These are phyloP conservation scores for Drosophila villosipedis DNA, from an alignment of 2,888 invertebrate species.

Conservation along the genomic window DNA sequence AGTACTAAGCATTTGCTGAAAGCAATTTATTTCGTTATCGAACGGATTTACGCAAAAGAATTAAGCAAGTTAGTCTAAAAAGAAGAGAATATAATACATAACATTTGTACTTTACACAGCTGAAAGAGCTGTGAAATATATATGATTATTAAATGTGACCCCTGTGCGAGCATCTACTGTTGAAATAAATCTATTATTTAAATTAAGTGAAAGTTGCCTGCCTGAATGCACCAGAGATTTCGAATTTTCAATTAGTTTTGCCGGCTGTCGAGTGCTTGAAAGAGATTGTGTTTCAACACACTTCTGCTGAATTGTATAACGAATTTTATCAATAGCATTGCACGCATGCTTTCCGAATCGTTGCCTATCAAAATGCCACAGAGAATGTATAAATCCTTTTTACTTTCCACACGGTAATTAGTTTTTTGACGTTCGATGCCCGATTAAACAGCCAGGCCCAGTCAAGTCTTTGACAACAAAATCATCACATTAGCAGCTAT, in stretches of 20 bases:
- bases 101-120: slow-evolving; percentile 1
- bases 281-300: slow-evolving; percentile 10
- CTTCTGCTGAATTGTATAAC: slow-evolving; percentile 38
- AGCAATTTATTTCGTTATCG: slow-evolving; percentile 81
- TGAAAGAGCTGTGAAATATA: slow-evolving; percentile 3
- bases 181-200: slow-evolving; percentile 56
- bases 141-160: slow-evolving; percentile 45
- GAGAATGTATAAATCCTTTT: slow-evolving; percentile 16
- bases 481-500: slow-evolving; percentile 23
- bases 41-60: slow-evolving; percentile 63
- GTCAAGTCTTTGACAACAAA: slow-evolving; percentile 24
- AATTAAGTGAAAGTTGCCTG: slow-evolving; percentile 36
- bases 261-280: slow-evolving; percentile 26
- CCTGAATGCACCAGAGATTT: slow-evolving; percentile 13
- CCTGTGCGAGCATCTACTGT: not conserved
- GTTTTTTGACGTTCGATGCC: slow-evolving; percentile 65
- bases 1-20: slow-evolving; percentile 77
- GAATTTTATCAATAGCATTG: slow-evolving; percentile 46
- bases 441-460: slow-evolving; percentile 57
- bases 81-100: not conserved
- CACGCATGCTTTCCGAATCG: slow-evolving; percentile 41
- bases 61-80: slow-evolving; percentile 53
- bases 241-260: slow-evolving; percentile 48
- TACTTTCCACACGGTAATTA: slow-evolving; percentile 30
- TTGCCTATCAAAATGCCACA: slow-evolving; percentile 10